Evolutionary conservation across 2,797 vertebrate genomes (phyloP), one percentile per base, ranked within the genome.

Genomic region (Phylloscopus collybita): DNA sequence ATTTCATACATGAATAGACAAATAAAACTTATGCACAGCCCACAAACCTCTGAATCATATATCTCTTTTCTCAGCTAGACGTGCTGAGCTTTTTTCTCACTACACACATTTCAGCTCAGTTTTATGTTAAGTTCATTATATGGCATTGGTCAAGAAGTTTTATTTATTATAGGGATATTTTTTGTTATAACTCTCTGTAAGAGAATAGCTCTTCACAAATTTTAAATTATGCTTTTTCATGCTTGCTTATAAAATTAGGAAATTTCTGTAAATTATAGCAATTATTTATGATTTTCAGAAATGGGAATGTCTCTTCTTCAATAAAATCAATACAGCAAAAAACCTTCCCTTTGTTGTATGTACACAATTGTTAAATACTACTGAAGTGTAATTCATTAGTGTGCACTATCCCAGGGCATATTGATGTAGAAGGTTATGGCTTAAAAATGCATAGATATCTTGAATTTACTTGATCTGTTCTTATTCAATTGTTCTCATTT

Each of bases 281-380:
- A 87, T 94, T 89, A 83, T 70, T 89, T 90, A 70, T 84, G 45
- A 92, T 96, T 97, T 96, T 94, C 69, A 93, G 95, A 92, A 93
- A 85, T 62, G 80, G 13, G 42, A 76, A 65, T 81, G 32, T 70
- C 56, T 83, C 47, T 78, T 95, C 71, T 74, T 97, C 92, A 93
- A 85, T 95, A 95, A 97, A 96, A 97, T 92, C 86, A 88, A 87
- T 95, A 86, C 40, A 94, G 86, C 20, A 95, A 88, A 50, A 93
- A 93, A 94, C 32, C 6, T 38, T 92, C 51, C 30, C 25, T 32
- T 90, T 93, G 56, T 83, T 94, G 36, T 54, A 90, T 62, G 23
- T 64, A 44, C 29, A 70, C n/a, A 65, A 50, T 93, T 95, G 8
- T 56, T 75, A 62, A 57, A 51, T 45, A 38, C 16, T 56, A 25